phyloP scores from a whole-genome alignment of 2,797 vertebrate species.

The Leucoraja ocellata region DNA sequence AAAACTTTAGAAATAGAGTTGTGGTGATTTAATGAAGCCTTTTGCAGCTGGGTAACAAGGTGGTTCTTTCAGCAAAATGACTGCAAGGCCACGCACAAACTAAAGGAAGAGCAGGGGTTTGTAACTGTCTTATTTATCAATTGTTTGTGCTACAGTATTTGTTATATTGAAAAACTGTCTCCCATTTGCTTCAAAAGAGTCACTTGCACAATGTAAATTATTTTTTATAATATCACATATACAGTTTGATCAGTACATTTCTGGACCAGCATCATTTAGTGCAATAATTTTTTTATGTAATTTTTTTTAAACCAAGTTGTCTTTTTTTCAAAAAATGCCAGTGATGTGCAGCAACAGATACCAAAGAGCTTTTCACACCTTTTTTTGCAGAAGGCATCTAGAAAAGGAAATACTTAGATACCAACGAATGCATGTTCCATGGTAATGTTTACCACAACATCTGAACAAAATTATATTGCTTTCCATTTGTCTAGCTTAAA shows the following conservation, averaged over 20 bases:
- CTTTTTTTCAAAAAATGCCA: neutral
- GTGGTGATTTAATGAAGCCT: neutral
- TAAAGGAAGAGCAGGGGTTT: neutral
- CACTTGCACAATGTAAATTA: neutral
- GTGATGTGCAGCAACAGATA: neutral
- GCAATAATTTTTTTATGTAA: no score
- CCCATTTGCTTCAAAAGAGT: neutral
- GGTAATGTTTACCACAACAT: neutral
- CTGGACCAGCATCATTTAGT: no score
- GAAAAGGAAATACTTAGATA: conserved; percentile 12
- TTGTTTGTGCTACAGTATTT: neutral
- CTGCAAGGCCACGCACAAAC: neutral
- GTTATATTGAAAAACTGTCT: neutral
- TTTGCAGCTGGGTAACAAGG: no score
- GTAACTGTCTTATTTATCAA: neutral
- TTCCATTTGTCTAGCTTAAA: conserved; percentile 8
- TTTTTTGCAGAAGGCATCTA: conserved; percentile 21
- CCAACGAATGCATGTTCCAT: conserved; percentile 17
- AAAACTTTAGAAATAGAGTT: neutral
- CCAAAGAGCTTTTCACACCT: conserved; percentile 19
- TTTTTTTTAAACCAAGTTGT: no score
- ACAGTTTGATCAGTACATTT: neutral
- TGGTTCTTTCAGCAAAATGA: neutral
- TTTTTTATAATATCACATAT: neutral
- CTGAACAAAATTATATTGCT: neutral